Base-by-base conservation (phyloP, 2,888 invertebrate genomes). In the Pseudeuparius sepicola region DNA sequence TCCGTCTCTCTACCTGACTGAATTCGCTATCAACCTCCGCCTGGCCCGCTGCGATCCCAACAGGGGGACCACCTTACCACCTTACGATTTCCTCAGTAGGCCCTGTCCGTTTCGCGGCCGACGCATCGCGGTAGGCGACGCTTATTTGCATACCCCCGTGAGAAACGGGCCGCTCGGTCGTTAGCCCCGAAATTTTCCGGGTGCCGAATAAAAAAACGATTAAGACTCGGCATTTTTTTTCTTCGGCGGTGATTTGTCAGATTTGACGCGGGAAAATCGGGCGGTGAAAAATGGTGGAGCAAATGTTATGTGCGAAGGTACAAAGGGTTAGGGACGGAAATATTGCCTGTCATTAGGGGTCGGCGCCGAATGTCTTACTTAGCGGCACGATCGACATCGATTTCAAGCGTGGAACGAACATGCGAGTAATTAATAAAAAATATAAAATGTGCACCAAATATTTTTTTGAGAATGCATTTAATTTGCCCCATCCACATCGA, bases 91-190 rank as follows among this genome's bases (percentile, higher is more conserved):
- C 44, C 34, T 38, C 24, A 20, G 12, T 23, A 24, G 26, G 13
- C 11, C 28, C 27, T 32, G 27, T 30, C 25, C 12, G 20, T 14
- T 2, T 20, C 9, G 27, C 16, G n/a, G n/a, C n/a, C n/a, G n/a
- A n/a, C n/a, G n/a, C n/a, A n/a, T n/a, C n/a, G n/a, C n/a, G n/a
- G n/a, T n/a, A n/a, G n/a, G n/a, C n/a, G n/a, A n/a, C n/a, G n/a
- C n/a, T n/a, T 35, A 54, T 54, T 54, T 54, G 54, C 54, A 54
- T 54, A 54, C 48, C 45, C 44, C 45, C 53, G 56, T 56, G 56
- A 56, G 56, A 56, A 56, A 56, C 54, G 55, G 54, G 52, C n/a
- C n/a, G 24, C 25, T 27, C 14, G 37, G 37, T 47, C 47, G 50
- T 48, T 50, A 46, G 45, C 32, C 25, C 42, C 46, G 36, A 42